These are phyloP conservation scores for Dasypolia templi DNA, from an alignment of 2,888 invertebrate species.

Conservation along the genomic window DNA sequence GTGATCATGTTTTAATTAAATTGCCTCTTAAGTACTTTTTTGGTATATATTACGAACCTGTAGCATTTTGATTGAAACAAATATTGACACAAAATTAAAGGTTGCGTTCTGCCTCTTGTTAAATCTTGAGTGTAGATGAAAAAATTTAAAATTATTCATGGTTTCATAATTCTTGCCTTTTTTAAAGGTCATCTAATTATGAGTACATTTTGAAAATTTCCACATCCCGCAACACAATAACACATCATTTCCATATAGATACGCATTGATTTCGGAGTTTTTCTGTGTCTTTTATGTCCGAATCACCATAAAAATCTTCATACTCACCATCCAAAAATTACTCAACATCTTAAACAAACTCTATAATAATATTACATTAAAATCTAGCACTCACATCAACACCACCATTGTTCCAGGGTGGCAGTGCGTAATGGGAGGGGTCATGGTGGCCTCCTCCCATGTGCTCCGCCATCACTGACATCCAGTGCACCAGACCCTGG, in stretches of 20 bases:
- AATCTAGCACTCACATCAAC: conserved; percentile 91
- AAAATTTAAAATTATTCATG: not conserved
- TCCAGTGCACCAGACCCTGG: conserved; percentile 97
- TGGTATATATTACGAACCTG: no score
- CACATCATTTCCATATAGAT: no score
- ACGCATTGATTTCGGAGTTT: no score
- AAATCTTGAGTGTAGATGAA: not conserved
- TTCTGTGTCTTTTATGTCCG: no score
- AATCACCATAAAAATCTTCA: no score
- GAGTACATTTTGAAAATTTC: not conserved
- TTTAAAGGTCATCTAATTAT: not conserved
- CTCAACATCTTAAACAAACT: not conserved
- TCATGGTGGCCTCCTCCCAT: conserved; percentile 96
- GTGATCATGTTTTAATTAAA: not conserved
- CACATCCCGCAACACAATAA: no score
- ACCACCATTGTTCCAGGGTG: conserved; percentile 90
- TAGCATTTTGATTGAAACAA: not conserved
- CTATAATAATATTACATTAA: not conserved
- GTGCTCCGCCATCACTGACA: conserved; percentile 99
- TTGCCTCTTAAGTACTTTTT: not conserved
- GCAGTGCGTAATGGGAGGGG: conserved; percentile 92
- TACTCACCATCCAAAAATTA: not conserved
- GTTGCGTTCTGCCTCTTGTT: not conserved
- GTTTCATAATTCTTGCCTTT: not conserved
- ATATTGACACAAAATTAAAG: not conserved